These are phyloP conservation scores for Butastur rufipennis DNA, from an alignment of 2,113 vertebrate genomes.

Conservation along the genomic window DNA sequence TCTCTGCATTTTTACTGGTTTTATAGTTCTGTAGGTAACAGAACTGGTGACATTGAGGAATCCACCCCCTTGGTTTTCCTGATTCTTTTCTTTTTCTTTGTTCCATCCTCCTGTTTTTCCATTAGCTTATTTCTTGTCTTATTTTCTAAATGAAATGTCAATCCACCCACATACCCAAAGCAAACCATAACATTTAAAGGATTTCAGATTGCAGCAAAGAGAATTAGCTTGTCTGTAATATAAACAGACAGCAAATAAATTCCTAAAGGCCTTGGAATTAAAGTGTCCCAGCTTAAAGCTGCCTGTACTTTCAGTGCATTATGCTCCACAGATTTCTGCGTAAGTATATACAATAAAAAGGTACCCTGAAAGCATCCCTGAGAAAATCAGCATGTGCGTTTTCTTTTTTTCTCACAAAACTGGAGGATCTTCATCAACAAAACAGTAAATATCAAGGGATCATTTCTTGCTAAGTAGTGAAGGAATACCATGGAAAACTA, in stretches of 20 bases:
- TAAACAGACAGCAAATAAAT: neutral
- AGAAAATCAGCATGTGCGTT: neutral
- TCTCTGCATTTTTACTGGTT: neutral
- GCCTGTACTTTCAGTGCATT: neutral
- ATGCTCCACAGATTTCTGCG: neutral
- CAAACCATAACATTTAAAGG: neutral
- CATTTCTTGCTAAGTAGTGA: neutral
- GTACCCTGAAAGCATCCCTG: neutral
- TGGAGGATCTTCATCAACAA: neutral
- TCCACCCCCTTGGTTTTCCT: neutral
- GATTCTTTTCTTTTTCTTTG: neutral
- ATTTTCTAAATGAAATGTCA: neutral
- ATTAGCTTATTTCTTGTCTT: neutral
- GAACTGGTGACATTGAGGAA: neutral
- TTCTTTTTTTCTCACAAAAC: neutral
- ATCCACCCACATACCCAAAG: neutral
- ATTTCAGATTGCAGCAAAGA: neutral
- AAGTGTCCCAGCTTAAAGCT: neutral
- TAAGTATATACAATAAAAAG: neutral
- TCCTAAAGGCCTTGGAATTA: neutral
- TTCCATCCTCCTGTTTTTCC: neutral
- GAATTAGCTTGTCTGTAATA: neutral
- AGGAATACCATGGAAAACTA: neutral
- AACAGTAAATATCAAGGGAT: rapidly evolving
- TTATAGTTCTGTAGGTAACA: neutral